Percentiles rank a stretch among this genome's conserved stretches.
Conservation (phyloP, 2,113 vertebrate genomes). For the Kryptolebias marmoratus region DNA sequence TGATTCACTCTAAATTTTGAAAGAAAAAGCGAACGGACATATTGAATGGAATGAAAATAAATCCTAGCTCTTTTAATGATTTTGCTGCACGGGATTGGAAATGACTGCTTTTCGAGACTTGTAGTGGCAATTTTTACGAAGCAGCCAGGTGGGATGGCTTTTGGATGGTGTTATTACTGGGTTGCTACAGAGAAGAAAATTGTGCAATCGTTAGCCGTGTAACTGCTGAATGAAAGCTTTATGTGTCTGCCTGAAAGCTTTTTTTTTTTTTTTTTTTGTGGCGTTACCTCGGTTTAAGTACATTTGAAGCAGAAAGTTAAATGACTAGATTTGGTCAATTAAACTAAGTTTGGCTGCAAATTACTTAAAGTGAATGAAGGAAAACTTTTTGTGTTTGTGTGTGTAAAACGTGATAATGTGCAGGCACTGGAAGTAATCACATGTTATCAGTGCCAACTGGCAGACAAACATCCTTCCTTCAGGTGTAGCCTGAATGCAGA, state of each 20-base stretch:
- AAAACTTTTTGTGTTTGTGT: slow-evolving; percentile 1
- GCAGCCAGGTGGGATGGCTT: slow-evolving; percentile 51
- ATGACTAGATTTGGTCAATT: slow-evolving; percentile 14
- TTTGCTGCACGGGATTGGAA: neutral
- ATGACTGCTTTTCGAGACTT: slow-evolving; percentile 7
- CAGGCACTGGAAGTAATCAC: slow-evolving; percentile 29
- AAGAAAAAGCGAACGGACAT: neutral
- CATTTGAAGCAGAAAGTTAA: slow-evolving; percentile 20
- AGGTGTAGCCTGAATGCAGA: slow-evolving; percentile 7
- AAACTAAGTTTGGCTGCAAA: slow-evolving; percentile 16
- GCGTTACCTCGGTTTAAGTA: slow-evolving; percentile 26
- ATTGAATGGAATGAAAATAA: neutral
- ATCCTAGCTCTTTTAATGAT: neutral
- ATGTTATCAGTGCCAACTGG: slow-evolving; percentile 14
- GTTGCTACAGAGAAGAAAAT: slow-evolving; percentile 32
- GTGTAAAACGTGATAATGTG: neutral
- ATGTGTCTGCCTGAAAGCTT: neutral
- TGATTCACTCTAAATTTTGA: neutral
- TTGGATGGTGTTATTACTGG: slow-evolving; percentile 43
- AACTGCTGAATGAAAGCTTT: slow-evolving; percentile 26
- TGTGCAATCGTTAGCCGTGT: slow-evolving; percentile 22
- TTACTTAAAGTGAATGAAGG: slow-evolving; percentile 13
- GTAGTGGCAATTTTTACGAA: slow-evolving; percentile 15
- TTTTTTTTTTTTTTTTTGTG: slow-evolving; percentile 2
- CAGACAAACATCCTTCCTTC: slow-evolving; percentile 12